A percentile compares a stretch with the other conserved stretches of the same genome.
phyloP scores from a whole-genome alignment of 2,797 vertebrate species.

The Sarcophilus harrisii region DNA sequence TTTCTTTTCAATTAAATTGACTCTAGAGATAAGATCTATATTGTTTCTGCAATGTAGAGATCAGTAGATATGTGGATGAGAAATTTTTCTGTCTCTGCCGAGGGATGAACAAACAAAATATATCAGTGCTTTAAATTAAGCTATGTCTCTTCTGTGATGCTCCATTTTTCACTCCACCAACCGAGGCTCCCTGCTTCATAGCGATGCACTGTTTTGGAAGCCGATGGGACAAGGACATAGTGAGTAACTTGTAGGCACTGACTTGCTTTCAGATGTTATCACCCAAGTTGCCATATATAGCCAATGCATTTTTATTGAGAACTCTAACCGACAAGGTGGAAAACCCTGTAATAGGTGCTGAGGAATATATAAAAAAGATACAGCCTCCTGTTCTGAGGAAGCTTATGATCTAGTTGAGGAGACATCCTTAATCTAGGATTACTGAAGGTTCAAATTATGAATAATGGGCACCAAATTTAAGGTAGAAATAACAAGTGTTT shows the following conservation, averaged over 20 bases:
- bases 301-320: not conserved
- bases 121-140: slow-evolving; percentile 64
- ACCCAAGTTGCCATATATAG: not conserved
- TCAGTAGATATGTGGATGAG: slow-evolving; percentile 68
- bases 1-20: slow-evolving; percentile 78
- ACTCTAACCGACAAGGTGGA: not conserved
- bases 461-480: not conserved
- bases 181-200: slow-evolving; percentile 42
- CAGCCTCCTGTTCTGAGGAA: not conserved
- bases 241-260: slow-evolving; percentile 28
- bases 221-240: slow-evolving; percentile 24
- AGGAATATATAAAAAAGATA: not conserved
- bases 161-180: slow-evolving; percentile 51
- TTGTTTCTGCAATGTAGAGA: slow-evolving; percentile 72
- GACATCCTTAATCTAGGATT: not conserved
- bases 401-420: not conserved
- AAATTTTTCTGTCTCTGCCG: slow-evolving; percentile 57
- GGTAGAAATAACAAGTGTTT: not conserved
- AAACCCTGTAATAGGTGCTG: not conserved
- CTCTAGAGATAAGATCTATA: slow-evolving; percentile 65
- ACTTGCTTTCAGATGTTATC: not conserved
- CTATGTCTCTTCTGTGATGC: slow-evolving; percentile 47
- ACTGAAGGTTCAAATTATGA: not conserved
- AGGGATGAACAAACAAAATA: slow-evolving; percentile 69
- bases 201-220: slow-evolving; percentile 21